Base-by-base conservation (phyloP, 2,888 invertebrate species). In the Hemistola chrysoprasaria region DNA sequence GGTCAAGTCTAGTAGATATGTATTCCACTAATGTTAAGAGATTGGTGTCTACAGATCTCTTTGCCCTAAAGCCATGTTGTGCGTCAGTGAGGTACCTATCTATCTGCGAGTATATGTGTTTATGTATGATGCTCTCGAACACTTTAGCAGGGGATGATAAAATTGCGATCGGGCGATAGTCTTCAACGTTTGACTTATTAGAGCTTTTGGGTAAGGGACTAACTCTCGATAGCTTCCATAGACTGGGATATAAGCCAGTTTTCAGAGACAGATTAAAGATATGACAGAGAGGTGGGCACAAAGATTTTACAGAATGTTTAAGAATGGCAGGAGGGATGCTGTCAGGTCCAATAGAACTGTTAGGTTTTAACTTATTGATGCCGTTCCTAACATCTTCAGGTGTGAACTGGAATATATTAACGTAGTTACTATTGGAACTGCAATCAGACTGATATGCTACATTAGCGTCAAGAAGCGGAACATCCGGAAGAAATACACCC, bases 1-100 rank as follows among this genome's bases (percentile, higher is more conserved):
- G 20, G n/a, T 35, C 27, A 6, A 35, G 7, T 5, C 1, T 2
- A 5, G 5, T 6, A n/a, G 26, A 27, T 1, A 27, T 11, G 8
- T 11, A 27, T 6, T 35, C 27, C 1, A 11, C 11, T 0, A 21
- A 7, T 6, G 6, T 3, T 1, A 35, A 6, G 0, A 27, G 11
- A 27, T 35, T 35, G 4, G 34, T 11, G 6, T 27, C 11, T 5
- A 27, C 26, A n/a, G 34, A 35, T 8, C 27, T 21, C 6, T 26
- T 20, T 10, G 3, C 9, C 6, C 25, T 8, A 7, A 34, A 34
- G 4, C 34, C 34, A 8, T 34, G 34, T n/a, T 35, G 34, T 22
- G 7, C 32, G n/a, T 32, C 23, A 7, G n/a, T 23, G n/a, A 32
- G 22, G 6, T 32, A 32, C 1, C 5, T 9, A 1, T 32, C 24